Evolutionary conservation across 2,888 invertebrate genomes (phyloP), one percentile per base, ranked within the genome.

Genomic region (Himalopsyche anomala): DNA sequence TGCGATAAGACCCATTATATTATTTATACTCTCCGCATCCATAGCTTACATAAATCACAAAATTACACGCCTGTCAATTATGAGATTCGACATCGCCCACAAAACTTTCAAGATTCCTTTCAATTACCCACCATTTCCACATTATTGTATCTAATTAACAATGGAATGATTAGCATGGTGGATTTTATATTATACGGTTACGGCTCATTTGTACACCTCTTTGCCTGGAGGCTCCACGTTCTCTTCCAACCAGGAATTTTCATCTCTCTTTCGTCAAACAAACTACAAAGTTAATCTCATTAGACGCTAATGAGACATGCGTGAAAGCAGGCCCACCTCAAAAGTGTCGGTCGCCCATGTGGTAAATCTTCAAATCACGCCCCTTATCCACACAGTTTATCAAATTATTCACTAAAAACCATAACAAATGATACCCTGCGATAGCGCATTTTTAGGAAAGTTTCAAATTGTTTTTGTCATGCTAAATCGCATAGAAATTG

Each of bases 221-320:
- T 15, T 12, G 74, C 74, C 74, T 74, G 36, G 28, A 36, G 74
- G 74, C 74, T 74, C 12, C 15, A 15, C 74, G 5, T 51, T 51
- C 74, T 74, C 74, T 28, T 15, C 36, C 36, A 5, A 36, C 74
- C 74, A 12, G 74, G 74, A 38, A 74, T 74, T 38, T 74, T 74
- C 36, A 74, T 74, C 38, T 74, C 74, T 36, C 74, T 51, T 12
- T 74, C 38, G 74, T 38, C 36, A 74, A 74, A 74, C 36, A 80
- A 38, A 74, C 17, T 42, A 19, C 45, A 19, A n/a, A 80, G 45
- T 82, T 69, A 82, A 82, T 82, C 82, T 82, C 82, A 56, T 45
- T 28, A 17, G 62, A 38, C n/a, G 38, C 62, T 69, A 82, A 82
- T 82, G 62, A 62, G 69, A 82, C 62, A n/a, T 36, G 42, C 45